phyloP scores from a whole-genome alignment of 2,888 invertebrate genomes.

The Acronicta psi region DNA sequence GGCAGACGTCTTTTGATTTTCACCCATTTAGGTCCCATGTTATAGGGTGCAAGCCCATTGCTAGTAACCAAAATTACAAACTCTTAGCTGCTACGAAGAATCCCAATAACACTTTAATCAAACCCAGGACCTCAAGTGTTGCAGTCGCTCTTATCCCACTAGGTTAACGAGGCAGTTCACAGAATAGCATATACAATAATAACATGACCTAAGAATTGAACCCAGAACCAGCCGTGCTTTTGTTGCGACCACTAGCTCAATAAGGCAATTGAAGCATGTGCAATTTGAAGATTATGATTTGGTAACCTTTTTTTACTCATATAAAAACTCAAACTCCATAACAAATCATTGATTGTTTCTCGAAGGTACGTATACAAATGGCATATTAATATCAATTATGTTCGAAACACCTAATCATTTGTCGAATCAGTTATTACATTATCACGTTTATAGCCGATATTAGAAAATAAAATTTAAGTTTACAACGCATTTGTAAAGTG shows the following conservation, averaged over 20 bases:
- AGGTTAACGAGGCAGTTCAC: no score
- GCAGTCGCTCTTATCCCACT: no score
- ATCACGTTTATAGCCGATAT: conserved; percentile 16
- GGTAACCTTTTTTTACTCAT: not conserved
- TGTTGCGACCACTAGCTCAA: not conserved
- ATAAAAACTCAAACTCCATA: conserved; percentile 16
- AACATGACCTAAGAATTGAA: not conserved
- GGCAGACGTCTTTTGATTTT: no score
- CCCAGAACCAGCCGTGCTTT: no score
- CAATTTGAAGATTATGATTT: no score
- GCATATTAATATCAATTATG: conserved; percentile 22
- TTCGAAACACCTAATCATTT: conserved; percentile 20
- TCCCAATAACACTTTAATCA: no score
- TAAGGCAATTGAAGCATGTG: not conserved
- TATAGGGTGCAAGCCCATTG: no score
- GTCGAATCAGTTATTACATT: conserved; percentile 20
- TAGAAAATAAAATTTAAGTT: conserved; percentile 49
- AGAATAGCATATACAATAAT: no score
- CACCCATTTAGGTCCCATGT: no score
- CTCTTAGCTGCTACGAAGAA: no score
- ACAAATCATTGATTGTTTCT: conserved; percentile 12
- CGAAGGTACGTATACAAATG: conserved; percentile 2
- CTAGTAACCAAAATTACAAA: no score
- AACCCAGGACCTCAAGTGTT: no score
- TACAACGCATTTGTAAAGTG: conserved; percentile 59